These are phyloP conservation scores for Pristionchus maxplancki DNA, from an alignment of 2,888 invertebrate species.

Conservation along the genomic window DNA sequence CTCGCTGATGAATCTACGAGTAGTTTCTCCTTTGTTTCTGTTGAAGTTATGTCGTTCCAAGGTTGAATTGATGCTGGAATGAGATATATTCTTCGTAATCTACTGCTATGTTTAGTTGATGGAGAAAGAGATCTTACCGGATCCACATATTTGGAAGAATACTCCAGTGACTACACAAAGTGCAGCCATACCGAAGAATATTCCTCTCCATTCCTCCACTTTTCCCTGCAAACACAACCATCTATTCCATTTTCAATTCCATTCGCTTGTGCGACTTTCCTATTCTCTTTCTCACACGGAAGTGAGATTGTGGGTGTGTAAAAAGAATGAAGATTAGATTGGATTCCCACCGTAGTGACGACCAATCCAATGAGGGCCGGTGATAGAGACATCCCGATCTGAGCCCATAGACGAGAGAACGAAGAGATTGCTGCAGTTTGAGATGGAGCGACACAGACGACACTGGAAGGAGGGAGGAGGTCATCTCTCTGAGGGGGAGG, in stretches of 20 bases:
- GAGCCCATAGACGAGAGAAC: constrained; percentile 73
- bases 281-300: not conserved
- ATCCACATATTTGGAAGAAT: constrained; percentile 74
- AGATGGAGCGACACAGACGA: constrained; percentile 75
- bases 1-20: not conserved
- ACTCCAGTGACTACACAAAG: constrained; percentile 72
- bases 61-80: constrained; percentile 43
- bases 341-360: constrained; percentile 60
- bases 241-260: not conserved
- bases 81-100: not conserved
- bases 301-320: not conserved
- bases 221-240: constrained; percentile 60
- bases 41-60: constrained; percentile 7
- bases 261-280: not conserved
- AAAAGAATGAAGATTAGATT: not conserved
- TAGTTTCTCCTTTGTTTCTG: constrained; percentile 28
- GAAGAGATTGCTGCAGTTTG: constrained; percentile 76
- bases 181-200: constrained; percentile 67
- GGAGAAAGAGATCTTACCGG: constrained; percentile 59
- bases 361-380: constrained; percentile 73
- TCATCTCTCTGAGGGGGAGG: no score
- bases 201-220: constrained; percentile 71
- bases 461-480: constrained; percentile 56
- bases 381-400: constrained; percentile 73
- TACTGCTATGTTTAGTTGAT: not conserved